Evolutionary conservation across 2,888 invertebrate genomes (phyloP).

Genomic region (Chydorus sphaericus): DNA sequence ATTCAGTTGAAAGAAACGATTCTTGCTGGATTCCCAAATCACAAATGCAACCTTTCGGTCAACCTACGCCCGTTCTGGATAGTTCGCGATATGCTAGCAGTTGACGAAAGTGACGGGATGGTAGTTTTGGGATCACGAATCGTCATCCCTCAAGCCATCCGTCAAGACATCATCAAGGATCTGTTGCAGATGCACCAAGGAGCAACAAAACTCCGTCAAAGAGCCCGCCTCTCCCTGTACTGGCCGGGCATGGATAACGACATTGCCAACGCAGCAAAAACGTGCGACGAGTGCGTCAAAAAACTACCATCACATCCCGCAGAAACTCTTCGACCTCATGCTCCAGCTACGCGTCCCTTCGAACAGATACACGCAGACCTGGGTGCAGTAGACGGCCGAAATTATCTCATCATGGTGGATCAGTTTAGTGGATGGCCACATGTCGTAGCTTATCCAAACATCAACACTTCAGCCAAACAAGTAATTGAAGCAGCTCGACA

Average conservation of each 20-base stretch:
- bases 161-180: constrained; percentile 16
- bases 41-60: neutral
- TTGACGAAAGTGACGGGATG: neutral
- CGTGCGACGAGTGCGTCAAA: neutral
- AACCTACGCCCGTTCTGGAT: neutral
- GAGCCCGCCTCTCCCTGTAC: constrained; percentile 19
- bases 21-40: neutral
- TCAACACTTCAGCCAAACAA: neutral
- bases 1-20: neutral
- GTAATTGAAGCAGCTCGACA: neutral
- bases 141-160: constrained; percentile 14
- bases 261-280: constrained; percentile 7
- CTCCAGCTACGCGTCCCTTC: constrained; percentile 1
- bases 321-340: neutral
- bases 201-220: constrained; percentile 16
- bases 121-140: constrained; percentile 12
- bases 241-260: constrained; percentile 18
- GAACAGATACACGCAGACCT: constrained; percentile 3
- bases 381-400: neutral
- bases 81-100: neutral
- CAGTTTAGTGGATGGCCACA: constrained; percentile 4
- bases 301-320: neutral
- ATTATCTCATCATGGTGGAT: constrained; percentile 8
- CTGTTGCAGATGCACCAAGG: constrained; percentile 21
- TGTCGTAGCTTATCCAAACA: neutral